These are phyloP conservation scores for Onychostoma macrolepis DNA, from an alignment of 2,113 vertebrate genomes.

Conservation along the genomic window DNA sequence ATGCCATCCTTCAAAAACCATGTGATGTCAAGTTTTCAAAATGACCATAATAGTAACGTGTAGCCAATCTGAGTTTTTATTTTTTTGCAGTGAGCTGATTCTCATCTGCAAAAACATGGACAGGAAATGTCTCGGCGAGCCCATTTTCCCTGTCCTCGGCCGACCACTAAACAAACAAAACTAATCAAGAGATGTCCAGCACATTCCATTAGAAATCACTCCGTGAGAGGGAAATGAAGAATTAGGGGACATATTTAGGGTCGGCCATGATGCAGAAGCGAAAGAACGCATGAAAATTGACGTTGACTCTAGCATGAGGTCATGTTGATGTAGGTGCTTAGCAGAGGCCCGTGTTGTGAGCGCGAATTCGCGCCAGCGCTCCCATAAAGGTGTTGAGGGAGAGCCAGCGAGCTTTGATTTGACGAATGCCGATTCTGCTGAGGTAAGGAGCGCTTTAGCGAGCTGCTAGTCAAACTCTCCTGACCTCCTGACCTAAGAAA, in stretches of 20 bases:
- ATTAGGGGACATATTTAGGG: slow-evolving; percentile 24
- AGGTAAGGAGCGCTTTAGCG: slow-evolving; percentile 6
- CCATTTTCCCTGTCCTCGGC: slow-evolving; percentile 68
- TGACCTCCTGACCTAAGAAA: slow-evolving; percentile 31
- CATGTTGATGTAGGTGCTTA: slow-evolving; percentile 16
- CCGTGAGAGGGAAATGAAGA: slow-evolving; percentile 6
- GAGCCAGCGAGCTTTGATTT: slow-evolving; percentile 17
- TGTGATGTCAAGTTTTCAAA: slow-evolving; percentile 17
- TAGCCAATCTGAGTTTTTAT: not conserved
- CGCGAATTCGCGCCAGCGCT: not conserved
- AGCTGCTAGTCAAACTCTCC: slow-evolving; percentile 22
- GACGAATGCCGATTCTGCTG: slow-evolving; percentile 21
- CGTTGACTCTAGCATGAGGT: slow-evolving; percentile 6
- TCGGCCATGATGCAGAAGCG: slow-evolving; percentile 26
- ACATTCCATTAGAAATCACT: slow-evolving; percentile 13
- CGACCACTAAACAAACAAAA: slow-evolving; percentile 48
- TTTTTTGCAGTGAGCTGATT: slow-evolving; percentile 64
- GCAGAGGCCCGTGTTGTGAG: not conserved
- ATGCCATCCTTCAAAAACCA: slow-evolving; percentile 49
- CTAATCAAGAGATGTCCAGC: slow-evolving; percentile 42
- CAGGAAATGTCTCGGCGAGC: slow-evolving; percentile 77
- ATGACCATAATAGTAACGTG: not conserved
- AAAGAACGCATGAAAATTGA: slow-evolving; percentile 16
- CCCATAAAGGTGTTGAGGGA: slow-evolving; percentile 35
- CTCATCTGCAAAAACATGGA: slow-evolving; percentile 77